Conservation (phyloP, 1,140 invertebrate species). For the Nephila pilipes region DNA sequence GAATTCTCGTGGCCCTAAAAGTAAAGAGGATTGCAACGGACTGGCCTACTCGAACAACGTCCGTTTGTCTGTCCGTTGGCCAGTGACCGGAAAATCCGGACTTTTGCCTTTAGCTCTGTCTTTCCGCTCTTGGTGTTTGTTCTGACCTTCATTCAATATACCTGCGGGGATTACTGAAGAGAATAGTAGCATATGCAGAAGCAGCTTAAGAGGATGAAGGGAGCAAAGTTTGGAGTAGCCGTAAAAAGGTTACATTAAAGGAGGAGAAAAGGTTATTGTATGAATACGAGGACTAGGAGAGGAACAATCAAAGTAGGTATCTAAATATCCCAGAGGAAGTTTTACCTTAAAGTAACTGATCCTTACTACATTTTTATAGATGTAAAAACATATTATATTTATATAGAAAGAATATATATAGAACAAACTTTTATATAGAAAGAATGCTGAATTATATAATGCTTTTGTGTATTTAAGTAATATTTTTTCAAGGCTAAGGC, state of each 20-base stretch:
- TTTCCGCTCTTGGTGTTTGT: constrained; percentile 16
- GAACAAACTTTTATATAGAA: too few relatives aligned
- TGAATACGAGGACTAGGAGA: neutral
- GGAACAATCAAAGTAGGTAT: too few relatives aligned
- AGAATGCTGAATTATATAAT: too few relatives aligned
- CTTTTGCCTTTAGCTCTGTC: constrained; percentile 39
- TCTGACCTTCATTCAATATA: constrained; percentile 54
- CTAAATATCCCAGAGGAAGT: too few relatives aligned
- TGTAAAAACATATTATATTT: too few relatives aligned
- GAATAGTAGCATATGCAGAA: constrained; percentile 43
- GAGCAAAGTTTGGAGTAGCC: neutral
- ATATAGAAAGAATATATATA: too few relatives aligned
- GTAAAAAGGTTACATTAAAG: neutral
- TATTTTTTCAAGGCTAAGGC: too few relatives aligned
- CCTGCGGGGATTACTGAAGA: constrained; percentile 46
- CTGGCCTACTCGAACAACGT: neutral
- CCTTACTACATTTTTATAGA: too few relatives aligned
- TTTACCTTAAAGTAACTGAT: too few relatives aligned
- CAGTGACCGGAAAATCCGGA: constrained; percentile 61
- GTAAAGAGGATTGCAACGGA: constrained; percentile 51
- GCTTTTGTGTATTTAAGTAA: too few relatives aligned
- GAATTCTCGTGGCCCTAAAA: constrained; percentile 51
- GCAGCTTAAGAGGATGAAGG: neutral
- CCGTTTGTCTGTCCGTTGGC: constrained; percentile 29
- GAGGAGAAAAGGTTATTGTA: neutral